phyloP scores from a whole-genome alignment of 1,140 invertebrate species.

The Chlorops oryzae region DNA sequence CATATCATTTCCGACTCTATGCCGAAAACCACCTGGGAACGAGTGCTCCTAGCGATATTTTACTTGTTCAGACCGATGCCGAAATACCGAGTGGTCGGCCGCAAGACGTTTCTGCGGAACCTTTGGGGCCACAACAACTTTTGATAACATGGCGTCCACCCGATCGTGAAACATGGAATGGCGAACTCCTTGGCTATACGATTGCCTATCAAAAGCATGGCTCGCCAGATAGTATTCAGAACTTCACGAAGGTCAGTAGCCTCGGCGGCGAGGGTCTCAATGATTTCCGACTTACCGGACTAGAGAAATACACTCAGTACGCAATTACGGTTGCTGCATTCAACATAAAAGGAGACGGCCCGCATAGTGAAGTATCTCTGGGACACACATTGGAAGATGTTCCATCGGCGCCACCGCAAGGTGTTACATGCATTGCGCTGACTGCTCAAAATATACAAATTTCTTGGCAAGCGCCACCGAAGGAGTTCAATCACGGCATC shows the following conservation, averaged over 20 bases:
- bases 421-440: slow-evolving; percentile 59
- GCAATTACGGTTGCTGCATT: slow-evolving; percentile 71
- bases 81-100: slow-evolving; percentile 68
- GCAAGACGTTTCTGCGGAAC: slow-evolving; percentile 65
- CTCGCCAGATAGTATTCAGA: slow-evolving; percentile 43
- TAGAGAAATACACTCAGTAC: slow-evolving; percentile 75
- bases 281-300: slow-evolving; percentile 56
- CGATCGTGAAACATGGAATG: slow-evolving; percentile 68
- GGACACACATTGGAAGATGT: slow-evolving; percentile 75
- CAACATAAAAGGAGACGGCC: slow-evolving; percentile 73
- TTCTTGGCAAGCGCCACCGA: slow-evolving; percentile 68
- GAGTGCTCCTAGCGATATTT: slow-evolving; percentile 57
- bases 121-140: slow-evolving; percentile 69
- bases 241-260: slow-evolving; percentile 51
- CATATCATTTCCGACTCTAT: slow-evolving; percentile 61
- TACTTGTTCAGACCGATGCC: slow-evolving; percentile 58
- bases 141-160: slow-evolving; percentile 75
- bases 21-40: slow-evolving; percentile 62
- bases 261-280: slow-evolving; percentile 50
- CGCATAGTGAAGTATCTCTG: slow-evolving; percentile 59
- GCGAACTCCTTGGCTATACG: slow-evolving; percentile 73
- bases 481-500: slow-evolving; percentile 63
- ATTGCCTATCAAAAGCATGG: slow-evolving; percentile 56
- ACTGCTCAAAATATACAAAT: slow-evolving; percentile 68
- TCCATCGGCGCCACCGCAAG: slow-evolving; percentile 61